Percentiles rank a stretch among this genome's conserved stretches.
phyloP scores from a whole-genome alignment of 2,113 vertebrate species.

The Oriolus oriolus region DNA sequence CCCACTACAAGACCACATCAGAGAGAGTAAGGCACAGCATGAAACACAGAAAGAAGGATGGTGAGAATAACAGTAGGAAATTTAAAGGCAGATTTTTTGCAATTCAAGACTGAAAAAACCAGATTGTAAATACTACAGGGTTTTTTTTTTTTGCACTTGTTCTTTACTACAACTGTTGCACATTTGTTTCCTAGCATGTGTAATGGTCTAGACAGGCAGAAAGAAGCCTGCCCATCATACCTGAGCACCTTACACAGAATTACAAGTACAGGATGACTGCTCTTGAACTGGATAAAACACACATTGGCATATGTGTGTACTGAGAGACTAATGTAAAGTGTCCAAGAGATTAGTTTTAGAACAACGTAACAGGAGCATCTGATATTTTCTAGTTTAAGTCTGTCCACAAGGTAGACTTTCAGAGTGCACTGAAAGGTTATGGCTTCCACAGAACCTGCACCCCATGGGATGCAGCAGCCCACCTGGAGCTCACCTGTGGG shows the following conservation, averaged over 20 bases:
- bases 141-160: not conserved
- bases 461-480: not conserved
- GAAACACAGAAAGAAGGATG: not conserved
- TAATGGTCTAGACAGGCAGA: not conserved
- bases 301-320: not conserved
- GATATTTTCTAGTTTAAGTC: not conserved
- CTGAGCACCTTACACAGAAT: accelerated
- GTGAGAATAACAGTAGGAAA: not conserved
- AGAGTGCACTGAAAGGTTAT: accelerated
- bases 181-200: not conserved
- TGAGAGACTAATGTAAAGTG: not conserved
- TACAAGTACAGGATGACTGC: not conserved
- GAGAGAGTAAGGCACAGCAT: accelerated
- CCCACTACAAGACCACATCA: not conserved
- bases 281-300: not conserved
- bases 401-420: not conserved
- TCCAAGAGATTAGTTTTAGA: not conserved
- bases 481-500: not conserved
- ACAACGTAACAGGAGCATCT: not conserved
- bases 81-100: not conserved
- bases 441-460: not conserved
- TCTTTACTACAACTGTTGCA: not conserved
- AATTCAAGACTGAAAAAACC: not conserved
- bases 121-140: not conserved
- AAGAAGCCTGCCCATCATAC: not conserved